phyloP scores from a whole-genome alignment of 1,140 invertebrate species.

The Drosophila burlai region DNA sequence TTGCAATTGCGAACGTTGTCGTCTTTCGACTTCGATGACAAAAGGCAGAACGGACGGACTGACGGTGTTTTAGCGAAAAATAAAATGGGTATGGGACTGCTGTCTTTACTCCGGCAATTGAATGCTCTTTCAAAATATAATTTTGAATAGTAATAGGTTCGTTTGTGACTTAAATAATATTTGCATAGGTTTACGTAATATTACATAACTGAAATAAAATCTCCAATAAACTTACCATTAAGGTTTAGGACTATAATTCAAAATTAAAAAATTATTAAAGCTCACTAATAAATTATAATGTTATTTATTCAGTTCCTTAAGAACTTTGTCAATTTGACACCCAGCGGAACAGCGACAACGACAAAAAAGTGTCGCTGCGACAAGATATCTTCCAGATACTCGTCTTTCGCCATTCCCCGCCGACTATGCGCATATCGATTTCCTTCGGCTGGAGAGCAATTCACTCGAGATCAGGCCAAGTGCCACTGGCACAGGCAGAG shows the following conservation, averaged over 20 bases:
- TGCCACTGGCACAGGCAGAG: conserved; percentile 46
- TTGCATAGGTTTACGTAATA: neutral
- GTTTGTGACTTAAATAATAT: too few relatives aligned
- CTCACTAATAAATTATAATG: neutral
- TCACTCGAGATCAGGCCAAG: conserved; percentile 78
- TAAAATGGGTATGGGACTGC: neutral
- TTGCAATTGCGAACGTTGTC: conserved; percentile 50
- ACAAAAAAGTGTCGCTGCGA: conserved; percentile 27
- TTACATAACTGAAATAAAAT: too few relatives aligned
- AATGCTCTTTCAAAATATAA: neutral
- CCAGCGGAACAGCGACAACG: neutral
- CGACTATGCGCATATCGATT: conserved; percentile 50
- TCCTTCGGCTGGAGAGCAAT: conserved; percentile 59
- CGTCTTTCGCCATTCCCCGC: conserved; percentile 33
- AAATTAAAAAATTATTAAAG: too few relatives aligned
- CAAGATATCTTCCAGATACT: conserved; percentile 45
- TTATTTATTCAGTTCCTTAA: too few relatives aligned
- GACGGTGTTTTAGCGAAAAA: conserved; percentile 28
- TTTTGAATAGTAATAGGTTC: neutral
- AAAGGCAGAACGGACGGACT: conserved; percentile 27
- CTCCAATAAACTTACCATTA: too few relatives aligned
- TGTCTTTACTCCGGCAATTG: neutral
- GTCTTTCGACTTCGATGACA: conserved; percentile 45
- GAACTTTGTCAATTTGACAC: conserved; percentile 3
- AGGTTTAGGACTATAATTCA: too few relatives aligned